Base-by-base conservation (phyloP, 2,888 invertebrate genomes). In the Meta bourneti region DNA sequence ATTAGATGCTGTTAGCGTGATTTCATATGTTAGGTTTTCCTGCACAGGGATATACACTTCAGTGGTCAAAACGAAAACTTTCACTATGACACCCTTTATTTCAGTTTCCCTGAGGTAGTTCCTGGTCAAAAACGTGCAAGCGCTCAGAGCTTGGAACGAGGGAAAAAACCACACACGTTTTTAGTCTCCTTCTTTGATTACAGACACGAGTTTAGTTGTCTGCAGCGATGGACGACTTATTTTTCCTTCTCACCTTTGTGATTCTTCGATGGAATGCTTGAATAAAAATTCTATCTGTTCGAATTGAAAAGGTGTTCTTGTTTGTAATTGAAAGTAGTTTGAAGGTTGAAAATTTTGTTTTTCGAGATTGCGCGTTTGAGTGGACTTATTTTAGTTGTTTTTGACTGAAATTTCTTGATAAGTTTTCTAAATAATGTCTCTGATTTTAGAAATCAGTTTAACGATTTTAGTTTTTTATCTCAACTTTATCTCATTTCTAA, bases 101-200 rank as follows among this genome's bases (percentile, higher is more conserved):
- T 49, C n/a, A 19, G 51, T 52, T 52, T 51, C 52, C 19, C 9
- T 19, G 72, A 16, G 8, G 16, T 51, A 19, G 51, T 78, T 78
- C 78, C 78, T 78, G 78, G 78, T 78, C 52, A 52, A 52, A 78
- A 78, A 78, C 78, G 78, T 78, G 78, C 9, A n/a, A 19, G 9
- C 78, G 52, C 19, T n/a, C 52, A n/a, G 13, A 8, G 61, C 16
- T 61, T 61, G 7, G 61, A 16, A 5, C 9, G 16, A 9, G 61
- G 61, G 61, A 4, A 34, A 34, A 34, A 34, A 34, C 34, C 34
- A 34, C 34, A 34, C 34, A 34, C 34, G 34, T 34, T 34, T 34
- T 34, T 34, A 34, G 34, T 4, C 34, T 34, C 34, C 34, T 34
- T 34, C 34, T 34, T 34, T 34, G 34, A 34, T 34, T 34, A 34